These are phyloP conservation scores for Chinchilla lanigera DNA, from an alignment of 2,113 vertebrate genomes.

Conservation along the genomic window DNA sequence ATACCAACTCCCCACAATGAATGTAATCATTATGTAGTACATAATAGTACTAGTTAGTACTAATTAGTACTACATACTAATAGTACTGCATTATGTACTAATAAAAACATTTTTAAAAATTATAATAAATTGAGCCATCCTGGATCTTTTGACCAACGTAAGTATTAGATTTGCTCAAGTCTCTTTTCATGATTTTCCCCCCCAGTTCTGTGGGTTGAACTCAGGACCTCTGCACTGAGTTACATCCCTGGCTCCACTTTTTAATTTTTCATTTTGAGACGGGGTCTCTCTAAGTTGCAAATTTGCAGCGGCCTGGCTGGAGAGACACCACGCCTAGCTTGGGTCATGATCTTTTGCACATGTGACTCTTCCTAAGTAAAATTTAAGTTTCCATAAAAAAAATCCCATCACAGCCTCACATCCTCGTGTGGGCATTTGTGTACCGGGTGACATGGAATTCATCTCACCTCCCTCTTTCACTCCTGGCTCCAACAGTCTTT, in stretches of 20 bases:
- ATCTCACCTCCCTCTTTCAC: neutral
- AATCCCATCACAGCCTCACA: too few species aligned
- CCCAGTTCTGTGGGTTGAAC: neutral
- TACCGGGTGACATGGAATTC: neutral
- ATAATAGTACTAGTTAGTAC: too few species aligned
- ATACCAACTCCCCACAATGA: neutral
- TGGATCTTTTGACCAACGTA: neutral
- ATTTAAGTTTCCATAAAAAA: neutral
- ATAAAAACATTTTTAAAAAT: slow-evolving; percentile 16
- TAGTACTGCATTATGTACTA: too few species aligned
- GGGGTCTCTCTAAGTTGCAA: neutral
- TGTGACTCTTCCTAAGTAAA: neutral
- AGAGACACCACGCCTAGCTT: neutral
- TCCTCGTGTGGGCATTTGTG: neutral
- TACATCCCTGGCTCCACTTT: neutral
- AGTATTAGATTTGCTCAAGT: neutral
- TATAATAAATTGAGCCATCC: slow-evolving; percentile 20
- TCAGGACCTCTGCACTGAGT: neutral
- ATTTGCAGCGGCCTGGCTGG: neutral
- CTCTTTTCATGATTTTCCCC: slow-evolving; percentile 46
- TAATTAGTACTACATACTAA: too few species aligned
- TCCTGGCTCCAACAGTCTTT: neutral
- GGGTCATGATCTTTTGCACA: neutral
- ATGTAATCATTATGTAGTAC: too few species aligned
- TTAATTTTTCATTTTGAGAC: neutral